Evolutionary conservation across 1,140 invertebrate species (phyloP).

Genomic region (Drosophila malerkotliana): DNA sequence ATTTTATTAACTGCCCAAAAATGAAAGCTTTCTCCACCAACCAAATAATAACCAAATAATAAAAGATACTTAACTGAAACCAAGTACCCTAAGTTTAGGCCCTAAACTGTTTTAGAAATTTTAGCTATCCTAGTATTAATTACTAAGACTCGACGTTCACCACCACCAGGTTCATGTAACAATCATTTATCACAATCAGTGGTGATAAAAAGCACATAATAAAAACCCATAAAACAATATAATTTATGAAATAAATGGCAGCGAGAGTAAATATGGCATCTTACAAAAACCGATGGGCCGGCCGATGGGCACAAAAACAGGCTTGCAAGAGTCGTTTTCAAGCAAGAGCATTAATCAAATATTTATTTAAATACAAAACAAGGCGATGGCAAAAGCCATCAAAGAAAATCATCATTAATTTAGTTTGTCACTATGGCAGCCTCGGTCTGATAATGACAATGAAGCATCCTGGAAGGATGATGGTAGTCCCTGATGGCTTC

Average conservation of each 20-base stretch:
- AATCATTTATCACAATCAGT: conserved; percentile 74
- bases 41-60: neutral
- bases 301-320: conserved; percentile 13
- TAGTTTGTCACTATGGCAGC: conserved; percentile 71
- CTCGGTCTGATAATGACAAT: conserved; percentile 57
- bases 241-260: conserved; percentile 59
- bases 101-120: neutral
- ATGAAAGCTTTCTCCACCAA: too few species aligned
- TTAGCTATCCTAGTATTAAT: conserved; percentile 20
- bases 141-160: conserved; percentile 4
- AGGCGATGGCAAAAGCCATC: conserved; percentile 47
- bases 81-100: neutral
- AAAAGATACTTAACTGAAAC: neutral
- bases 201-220: conserved; percentile 62
- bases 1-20: too few species aligned
- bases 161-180: conserved; percentile 10
- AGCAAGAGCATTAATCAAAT: conserved; percentile 70
- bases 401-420: conserved; percentile 73
- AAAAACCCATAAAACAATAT: conserved; percentile 67
- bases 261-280: conserved; percentile 46
- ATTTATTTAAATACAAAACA: conserved; percentile 78
- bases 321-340: conserved; percentile 35
- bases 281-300: conserved; percentile 30
- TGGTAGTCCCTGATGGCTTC: neutral
- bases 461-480: conserved; percentile 4